Base-by-base conservation (phyloP, 2,888 invertebrate species). In the Noctua fimbriata region DNA sequence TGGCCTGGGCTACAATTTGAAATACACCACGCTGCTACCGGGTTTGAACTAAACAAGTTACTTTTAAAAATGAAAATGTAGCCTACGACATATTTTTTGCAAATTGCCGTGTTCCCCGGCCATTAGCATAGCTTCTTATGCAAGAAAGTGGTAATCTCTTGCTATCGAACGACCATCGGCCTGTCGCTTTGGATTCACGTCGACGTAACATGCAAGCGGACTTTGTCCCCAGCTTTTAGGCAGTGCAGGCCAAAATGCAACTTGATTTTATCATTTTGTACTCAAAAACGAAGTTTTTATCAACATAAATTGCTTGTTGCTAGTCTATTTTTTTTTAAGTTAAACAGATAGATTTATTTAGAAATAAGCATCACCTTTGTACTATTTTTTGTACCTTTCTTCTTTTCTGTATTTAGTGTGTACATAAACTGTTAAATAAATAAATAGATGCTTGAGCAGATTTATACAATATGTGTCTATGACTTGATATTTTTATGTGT, bases 121-220 rank as follows among this genome's bases (percentile, higher is more conserved):
- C 41, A 70, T 83, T 63, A 58, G 36, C 52, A 70, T 36, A 58
- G 32, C 9, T 60, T 55, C 36, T 73, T 69, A 21, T 24, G 28
- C 52, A 73, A 69, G 41, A 14, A 4, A 58, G 44, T 63, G 18
- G n/a, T 76, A 73, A 80, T 83, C 41, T 80, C n/a, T 44, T 24
- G 16, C 41, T 55, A 83, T 63, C 76, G 55, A 5, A 52, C 28
- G 58, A 70, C 81, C 81, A 60, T 49, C 79, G 41, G 32, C 41
- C 73, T 47, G 82, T 41, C 74, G 63, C 71, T 49, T 76, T 16
- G 49, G n/a, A 73, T 79, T 73, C 72, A 83, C 73, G 70, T 80
- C 66, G n/a, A 24, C 10, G 0, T 16, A 32, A 32, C 83, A 83
- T 76, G 76, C 80, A 80, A 83, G 18, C 66, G 66, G 67, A 3